Percentiles rank a stretch among this genome's conserved stretches.
phyloP scores from a whole-genome alignment of 1,140 invertebrate genomes.

The Pseudomyrmex gracilis region DNA sequence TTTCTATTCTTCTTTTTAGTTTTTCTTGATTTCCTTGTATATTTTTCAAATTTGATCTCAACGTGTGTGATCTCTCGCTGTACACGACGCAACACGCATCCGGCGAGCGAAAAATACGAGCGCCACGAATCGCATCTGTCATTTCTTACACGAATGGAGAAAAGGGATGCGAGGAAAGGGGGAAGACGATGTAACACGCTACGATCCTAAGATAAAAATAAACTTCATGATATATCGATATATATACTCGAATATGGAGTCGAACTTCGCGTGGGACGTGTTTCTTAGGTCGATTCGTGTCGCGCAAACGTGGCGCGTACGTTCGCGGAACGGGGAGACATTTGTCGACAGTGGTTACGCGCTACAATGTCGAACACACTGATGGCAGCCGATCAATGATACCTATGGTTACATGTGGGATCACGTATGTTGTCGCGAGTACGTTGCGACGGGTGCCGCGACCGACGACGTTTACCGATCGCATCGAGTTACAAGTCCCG shows the following conservation, averaged over 20 bases:
- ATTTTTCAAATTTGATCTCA: neutral
- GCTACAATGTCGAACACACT: conserved; percentile 46
- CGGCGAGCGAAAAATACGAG: neutral
- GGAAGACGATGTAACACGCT: neutral
- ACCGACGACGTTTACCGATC: conserved; percentile 71
- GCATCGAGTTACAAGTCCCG: conserved; percentile 75
- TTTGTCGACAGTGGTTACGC: conserved; percentile 33
- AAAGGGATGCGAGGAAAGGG: neutral
- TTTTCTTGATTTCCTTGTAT: neutral
- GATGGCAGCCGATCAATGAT: conserved; percentile 67
- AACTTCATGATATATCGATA: neutral
- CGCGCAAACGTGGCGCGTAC: neutral
- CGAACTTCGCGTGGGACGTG: neutral
- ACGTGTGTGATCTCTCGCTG: neutral
- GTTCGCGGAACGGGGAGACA: conserved; percentile 29
- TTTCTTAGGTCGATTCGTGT: neutral
- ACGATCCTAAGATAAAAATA: neutral
- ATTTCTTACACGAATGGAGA: neutral
- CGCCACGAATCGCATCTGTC: neutral
- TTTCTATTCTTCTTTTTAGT: neutral
- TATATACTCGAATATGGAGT: neutral
- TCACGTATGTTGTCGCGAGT: conserved; percentile 69
- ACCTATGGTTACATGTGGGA: conserved; percentile 71
- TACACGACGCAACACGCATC: neutral
- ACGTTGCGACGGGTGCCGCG: conserved; percentile 42